phyloP scores from a whole-genome alignment of 2,113 vertebrate genomes.

The Sisor rabdophorus region DNA sequence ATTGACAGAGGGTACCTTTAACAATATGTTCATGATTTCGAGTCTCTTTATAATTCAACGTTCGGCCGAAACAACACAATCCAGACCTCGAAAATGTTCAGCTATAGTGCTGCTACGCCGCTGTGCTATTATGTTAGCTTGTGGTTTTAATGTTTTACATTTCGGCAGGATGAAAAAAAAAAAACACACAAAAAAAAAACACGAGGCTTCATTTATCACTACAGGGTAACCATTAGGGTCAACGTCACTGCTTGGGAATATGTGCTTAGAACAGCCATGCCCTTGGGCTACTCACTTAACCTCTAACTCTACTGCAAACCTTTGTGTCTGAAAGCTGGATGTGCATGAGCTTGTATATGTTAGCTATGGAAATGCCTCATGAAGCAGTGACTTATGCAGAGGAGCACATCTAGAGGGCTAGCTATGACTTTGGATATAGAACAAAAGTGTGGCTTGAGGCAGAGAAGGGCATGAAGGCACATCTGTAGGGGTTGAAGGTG shows the following conservation, averaged over 20 bases:
- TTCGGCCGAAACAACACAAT: not conserved
- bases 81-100: not conserved
- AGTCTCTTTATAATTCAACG: not conserved
- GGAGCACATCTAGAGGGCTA: not conserved
- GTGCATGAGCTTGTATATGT: conserved; percentile 28
- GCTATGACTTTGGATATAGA: not conserved
- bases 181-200: not conserved
- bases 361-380: conserved; percentile 35
- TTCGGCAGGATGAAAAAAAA: conserved; percentile 5
- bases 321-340: conserved; percentile 31
- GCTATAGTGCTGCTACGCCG: not conserved
- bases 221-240: not conserved
- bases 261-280: conserved; percentile 8
- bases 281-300: conserved; percentile 36
- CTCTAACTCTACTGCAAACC: conserved; percentile 7
- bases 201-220: conserved; percentile 5
- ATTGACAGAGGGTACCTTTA: not conserved
- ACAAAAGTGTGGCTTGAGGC: conserved; percentile 22
- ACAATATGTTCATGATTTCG: conserved; percentile 10
- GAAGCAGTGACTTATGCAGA: not conserved
- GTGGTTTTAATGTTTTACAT: conserved; percentile 10
- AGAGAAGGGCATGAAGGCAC: conserved; percentile 11
- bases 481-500: conserved; percentile 39
- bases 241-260: not conserved
- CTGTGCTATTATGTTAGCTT: conserved; percentile 1